phyloP scores from a whole-genome alignment of 2,888 invertebrate genomes.

The Drosophila prolongata region DNA sequence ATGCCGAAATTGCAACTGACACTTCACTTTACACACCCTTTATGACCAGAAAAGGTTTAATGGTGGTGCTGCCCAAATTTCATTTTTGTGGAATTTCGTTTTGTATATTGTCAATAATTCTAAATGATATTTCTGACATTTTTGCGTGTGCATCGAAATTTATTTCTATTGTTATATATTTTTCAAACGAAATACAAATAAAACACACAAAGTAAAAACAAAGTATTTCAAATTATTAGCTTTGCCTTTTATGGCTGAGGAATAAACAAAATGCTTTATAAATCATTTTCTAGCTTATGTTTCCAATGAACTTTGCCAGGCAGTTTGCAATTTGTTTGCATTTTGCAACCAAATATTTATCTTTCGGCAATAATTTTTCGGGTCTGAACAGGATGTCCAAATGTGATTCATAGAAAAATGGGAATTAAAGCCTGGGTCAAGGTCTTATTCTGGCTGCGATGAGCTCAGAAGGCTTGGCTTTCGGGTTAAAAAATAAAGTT shows the following conservation, averaged over 20 bases:
- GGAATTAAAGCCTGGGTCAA: slow-evolving; percentile 19
- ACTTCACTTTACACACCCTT: slow-evolving; percentile 46
- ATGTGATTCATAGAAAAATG: slow-evolving; percentile 34
- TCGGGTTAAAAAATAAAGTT: too few species aligned
- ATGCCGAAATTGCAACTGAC: slow-evolving; percentile 15
- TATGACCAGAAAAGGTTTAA: slow-evolving; percentile 49
- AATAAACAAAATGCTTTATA: slow-evolving; percentile 63
- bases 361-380: slow-evolving; percentile 17
- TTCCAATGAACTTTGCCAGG: slow-evolving; percentile 72
- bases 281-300: slow-evolving; percentile 60
- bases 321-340: slow-evolving; percentile 66
- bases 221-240: slow-evolving; percentile 65
- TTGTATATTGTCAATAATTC: slow-evolving; percentile 40
- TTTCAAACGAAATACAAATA: slow-evolving; percentile 32
- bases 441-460: slow-evolving; percentile 16
- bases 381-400: slow-evolving; percentile 23
- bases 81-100: slow-evolving; percentile 6
- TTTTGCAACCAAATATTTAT: slow-evolving; percentile 42
- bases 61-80: slow-evolving; percentile 45
- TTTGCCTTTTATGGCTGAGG: slow-evolving; percentile 62
- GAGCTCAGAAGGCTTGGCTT: slow-evolving; percentile 12
- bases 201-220: slow-evolving; percentile 9
- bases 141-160: slow-evolving; percentile 35
- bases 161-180: slow-evolving; percentile 44
- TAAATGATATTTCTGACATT: slow-evolving; percentile 72